phyloP scores from a whole-genome alignment of 2,113 vertebrate species.

The Pithys albifrons region DNA sequence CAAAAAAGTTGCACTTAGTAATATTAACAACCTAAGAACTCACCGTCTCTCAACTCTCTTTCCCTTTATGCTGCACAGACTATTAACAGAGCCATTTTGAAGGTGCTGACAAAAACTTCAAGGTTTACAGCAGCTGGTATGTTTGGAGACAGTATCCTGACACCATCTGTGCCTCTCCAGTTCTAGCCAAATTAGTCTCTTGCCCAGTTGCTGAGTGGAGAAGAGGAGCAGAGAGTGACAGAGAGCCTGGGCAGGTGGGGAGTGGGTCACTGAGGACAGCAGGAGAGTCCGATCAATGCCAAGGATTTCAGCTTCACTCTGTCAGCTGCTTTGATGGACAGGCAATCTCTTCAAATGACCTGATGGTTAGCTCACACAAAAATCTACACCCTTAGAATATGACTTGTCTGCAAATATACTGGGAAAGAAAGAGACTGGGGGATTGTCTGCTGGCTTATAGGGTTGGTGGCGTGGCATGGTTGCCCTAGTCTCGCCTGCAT shows the following conservation, averaged over 20 bases:
- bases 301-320: neutral
- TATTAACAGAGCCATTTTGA: neutral
- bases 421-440: neutral
- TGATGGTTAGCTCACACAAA: neutral
- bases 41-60: neutral
- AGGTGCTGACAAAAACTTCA: neutral
- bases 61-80: neutral
- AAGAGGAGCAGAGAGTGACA: neutral
- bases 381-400: neutral
- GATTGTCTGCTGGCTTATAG: neutral
- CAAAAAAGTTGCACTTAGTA: neutral
- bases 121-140: slow-evolving; percentile 32
- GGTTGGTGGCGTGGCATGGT: fast-evolving
- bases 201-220: neutral
- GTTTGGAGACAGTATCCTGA: neutral
- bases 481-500: neutral
- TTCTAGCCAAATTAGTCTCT: slow-evolving; percentile 18
- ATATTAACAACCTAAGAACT: neutral
- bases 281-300: neutral
- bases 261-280: neutral
- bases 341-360: neutral
- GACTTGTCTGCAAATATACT: neutral
- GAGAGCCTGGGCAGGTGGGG: neutral
- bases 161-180: slow-evolving; percentile 28
- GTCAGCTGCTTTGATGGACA: neutral